Conservation (phyloP, 2,797 vertebrate species). For the Xerus rutilus region DNA sequence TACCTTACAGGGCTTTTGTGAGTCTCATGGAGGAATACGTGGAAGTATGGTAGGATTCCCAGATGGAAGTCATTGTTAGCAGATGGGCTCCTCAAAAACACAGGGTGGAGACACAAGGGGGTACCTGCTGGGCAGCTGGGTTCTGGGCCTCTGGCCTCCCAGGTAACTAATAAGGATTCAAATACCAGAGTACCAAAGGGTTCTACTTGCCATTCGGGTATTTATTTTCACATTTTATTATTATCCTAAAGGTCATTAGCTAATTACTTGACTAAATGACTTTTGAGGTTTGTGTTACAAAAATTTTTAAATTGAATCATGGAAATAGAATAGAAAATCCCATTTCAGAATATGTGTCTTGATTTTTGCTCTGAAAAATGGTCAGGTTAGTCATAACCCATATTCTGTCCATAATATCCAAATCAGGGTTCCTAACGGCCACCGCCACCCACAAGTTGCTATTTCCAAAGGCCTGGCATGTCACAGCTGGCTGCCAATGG, state of each 20-base stretch:
- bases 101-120: neutral
- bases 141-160: neutral
- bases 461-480: neutral
- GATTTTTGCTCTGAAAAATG: neutral
- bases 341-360: neutral
- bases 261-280: neutral
- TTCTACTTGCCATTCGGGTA: neutral
- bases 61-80: neutral
- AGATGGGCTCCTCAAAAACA: neutral
- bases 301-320: neutral
- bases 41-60: neutral
- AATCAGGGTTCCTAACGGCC: neutral
- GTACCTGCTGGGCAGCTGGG: too few species aligned
- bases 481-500: too few species aligned
- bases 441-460: neutral
- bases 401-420: neutral
- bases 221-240: conserved; percentile 31
- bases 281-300: neutral
- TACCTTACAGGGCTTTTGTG: neutral
- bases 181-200: neutral
- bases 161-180: neutral
- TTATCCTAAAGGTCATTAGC: neutral
- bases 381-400: neutral
- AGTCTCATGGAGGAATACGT: neutral
- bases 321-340: neutral